Evolutionary conservation across 2,888 invertebrate genomes (phyloP), one percentile per base, ranked within the genome.

Genomic region (Cybosia mesomella): DNA sequence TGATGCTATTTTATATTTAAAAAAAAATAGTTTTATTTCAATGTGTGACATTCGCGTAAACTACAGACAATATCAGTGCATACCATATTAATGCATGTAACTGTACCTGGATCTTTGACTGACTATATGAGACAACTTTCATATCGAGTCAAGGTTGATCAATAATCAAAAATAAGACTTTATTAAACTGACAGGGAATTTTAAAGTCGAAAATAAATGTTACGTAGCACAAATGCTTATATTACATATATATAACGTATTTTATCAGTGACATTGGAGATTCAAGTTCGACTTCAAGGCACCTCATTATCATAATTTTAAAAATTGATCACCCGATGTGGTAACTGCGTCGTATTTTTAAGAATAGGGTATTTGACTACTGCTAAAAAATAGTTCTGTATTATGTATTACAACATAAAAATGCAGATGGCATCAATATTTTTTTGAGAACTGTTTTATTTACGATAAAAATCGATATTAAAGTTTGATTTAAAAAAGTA

Each of bases 71-170:
- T n/a, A n/a, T 43, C 5, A 7, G 18, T 15, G 4, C 15, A 4
- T 18, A n/a, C 49, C 49, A 49, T 49, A n/a, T 49, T n/a, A 49
- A 49, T 49, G 15, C 22, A 55, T 15, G 28, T 24, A 55, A 28
- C 24, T 55, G 28, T 24, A 55, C 55, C 15, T 24, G 28, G 10
- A 55, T 15, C 24, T 24, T 15, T 55, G 28, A 28, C 28, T 7
- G 15, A 24, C 15, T 55, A 24, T 8, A 24, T 24, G 24, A 22
- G 15, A 55, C 24, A 55, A 55, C 55, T 55, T 55, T 55, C 55
- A 55, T 55, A 49, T 55, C 28, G 55, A 55, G 24, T 66, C 24
- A 24, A 65, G 32, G 66, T 57, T 67, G 59, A 53, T 64, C 24
- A 55, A 54, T 22, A 55, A 55, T 24, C 15, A 13, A 24, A 55